Evolutionary conservation across 1,140 invertebrate species (phyloP).

Genomic region (Sitobion miscanthi): DNA sequence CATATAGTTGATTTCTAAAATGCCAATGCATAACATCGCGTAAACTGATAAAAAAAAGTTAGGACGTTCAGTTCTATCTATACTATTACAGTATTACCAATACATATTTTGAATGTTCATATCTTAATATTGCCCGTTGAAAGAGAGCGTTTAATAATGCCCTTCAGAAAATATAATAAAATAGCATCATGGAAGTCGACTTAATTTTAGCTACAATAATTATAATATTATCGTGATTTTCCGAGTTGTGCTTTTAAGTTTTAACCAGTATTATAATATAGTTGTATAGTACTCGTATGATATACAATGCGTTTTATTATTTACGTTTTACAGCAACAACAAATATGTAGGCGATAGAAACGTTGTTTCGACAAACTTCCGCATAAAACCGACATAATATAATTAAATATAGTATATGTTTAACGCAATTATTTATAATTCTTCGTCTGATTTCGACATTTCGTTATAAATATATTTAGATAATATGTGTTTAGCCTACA

Average conservation of each 20-base stretch:
- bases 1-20: no score
- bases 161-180: no score
- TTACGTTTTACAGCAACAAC: neutral
- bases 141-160: neutral
- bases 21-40: no score
- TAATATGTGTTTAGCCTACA: neutral
- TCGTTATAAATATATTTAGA: no score
- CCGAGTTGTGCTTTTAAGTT: neutral
- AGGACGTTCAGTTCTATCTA: no score
- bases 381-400: neutral
- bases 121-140: neutral
- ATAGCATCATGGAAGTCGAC: no score
- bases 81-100: no score
- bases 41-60: no score
- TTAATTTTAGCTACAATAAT: no score
- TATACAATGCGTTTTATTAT: neutral
- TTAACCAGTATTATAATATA: neutral
- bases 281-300: neutral
- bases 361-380: neutral
- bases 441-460: neutral
- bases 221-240: neutral
- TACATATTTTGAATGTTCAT: neutral
- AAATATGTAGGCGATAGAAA: neutral
- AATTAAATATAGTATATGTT: neutral
- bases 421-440: slow-evolving; percentile 7